Percentiles rank a stretch among this genome's conserved stretches.
Evolutionary conservation across 2,113 vertebrate species (phyloP).

Genomic region (Eurypyga helias): DNA sequence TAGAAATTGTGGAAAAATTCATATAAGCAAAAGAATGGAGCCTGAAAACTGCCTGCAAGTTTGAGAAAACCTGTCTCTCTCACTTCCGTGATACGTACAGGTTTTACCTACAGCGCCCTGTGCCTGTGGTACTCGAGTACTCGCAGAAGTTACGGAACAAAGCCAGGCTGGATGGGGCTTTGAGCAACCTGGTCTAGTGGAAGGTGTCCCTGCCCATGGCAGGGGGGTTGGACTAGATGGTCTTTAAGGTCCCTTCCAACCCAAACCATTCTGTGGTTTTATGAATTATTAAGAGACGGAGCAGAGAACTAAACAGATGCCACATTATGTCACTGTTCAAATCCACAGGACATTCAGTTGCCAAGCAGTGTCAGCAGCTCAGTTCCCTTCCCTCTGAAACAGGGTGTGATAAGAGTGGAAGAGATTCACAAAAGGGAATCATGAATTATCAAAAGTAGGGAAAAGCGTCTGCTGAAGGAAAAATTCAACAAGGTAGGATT

Average conservation of each 20-base stretch:
- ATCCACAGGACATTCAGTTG: background rate
- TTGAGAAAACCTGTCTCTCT: background rate
- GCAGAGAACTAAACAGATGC: background rate
- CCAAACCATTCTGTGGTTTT: too few relatives aligned
- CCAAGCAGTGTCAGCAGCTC: background rate
- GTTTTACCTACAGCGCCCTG: background rate
- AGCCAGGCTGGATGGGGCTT: too few relatives aligned
- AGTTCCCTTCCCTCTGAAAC: background rate
- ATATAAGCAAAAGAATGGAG: background rate
- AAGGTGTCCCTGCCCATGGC: too few relatives aligned
- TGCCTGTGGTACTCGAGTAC: background rate
- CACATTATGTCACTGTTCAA: background rate
- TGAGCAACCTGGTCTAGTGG: too few relatives aligned
- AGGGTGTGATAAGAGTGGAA: background rate
- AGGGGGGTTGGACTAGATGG: too few relatives aligned
- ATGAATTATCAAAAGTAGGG: background rate
- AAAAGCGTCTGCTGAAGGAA: background rate
- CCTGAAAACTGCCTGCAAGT: background rate
- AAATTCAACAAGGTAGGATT: background rate
- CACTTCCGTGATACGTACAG: rapidly evolving
- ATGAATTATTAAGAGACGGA: background rate
- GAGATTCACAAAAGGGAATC: background rate
- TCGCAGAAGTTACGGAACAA: background rate
- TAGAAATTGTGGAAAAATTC: background rate
- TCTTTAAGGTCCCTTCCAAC: too few relatives aligned